Percentiles rank a stretch among this genome's conserved stretches.
phyloP scores from a whole-genome alignment of 2,113 vertebrate genomes.

The Ibidorhyncha struthersii region DNA sequence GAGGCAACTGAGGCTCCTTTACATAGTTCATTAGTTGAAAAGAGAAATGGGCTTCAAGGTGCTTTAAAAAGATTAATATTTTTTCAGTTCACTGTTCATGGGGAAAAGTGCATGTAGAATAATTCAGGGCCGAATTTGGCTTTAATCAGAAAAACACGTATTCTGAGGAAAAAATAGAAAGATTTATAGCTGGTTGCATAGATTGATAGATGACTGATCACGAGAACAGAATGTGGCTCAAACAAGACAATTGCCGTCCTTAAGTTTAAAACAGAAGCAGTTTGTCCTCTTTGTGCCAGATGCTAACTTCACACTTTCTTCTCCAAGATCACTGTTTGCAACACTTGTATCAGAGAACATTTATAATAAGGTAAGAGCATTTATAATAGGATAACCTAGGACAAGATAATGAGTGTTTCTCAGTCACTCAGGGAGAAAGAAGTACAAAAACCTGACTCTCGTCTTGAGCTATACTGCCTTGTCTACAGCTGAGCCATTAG shows the following conservation, averaged over 20 bases:
- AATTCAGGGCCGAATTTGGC: neutral
- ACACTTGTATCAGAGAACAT: constrained; percentile 16
- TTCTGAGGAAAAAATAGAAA: neutral
- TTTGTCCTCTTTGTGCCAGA: constrained; percentile 2
- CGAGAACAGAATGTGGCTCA: neutral
- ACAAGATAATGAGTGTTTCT: constrained; percentile 55
- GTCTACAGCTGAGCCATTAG: constrained; percentile 33
- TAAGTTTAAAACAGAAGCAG: neutral
- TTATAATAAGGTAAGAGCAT: constrained; percentile 49
- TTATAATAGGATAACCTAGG: constrained; percentile 35
- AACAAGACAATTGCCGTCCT: neutral
- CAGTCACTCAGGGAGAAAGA: constrained; percentile 19
- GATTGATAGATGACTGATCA: neutral
- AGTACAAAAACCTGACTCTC: constrained; percentile 5
- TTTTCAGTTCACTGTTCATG: neutral
- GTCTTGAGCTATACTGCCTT: neutral
- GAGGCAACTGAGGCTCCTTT: constrained; percentile 31
- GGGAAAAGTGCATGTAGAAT: neutral
- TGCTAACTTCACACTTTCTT: constrained; percentile 19
- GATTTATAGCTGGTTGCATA: neutral
- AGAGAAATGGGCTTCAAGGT: constrained; percentile 31
- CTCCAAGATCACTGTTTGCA: neutral
- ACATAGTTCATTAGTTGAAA: constrained; percentile 47
- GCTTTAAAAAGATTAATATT: constrained; percentile 18
- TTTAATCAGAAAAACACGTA: neutral